A percentile compares a stretch with the other conserved stretches of the same genome.
phyloP scores from a whole-genome alignment of 2,113 vertebrate genomes.

The Oryzias celebensis region DNA sequence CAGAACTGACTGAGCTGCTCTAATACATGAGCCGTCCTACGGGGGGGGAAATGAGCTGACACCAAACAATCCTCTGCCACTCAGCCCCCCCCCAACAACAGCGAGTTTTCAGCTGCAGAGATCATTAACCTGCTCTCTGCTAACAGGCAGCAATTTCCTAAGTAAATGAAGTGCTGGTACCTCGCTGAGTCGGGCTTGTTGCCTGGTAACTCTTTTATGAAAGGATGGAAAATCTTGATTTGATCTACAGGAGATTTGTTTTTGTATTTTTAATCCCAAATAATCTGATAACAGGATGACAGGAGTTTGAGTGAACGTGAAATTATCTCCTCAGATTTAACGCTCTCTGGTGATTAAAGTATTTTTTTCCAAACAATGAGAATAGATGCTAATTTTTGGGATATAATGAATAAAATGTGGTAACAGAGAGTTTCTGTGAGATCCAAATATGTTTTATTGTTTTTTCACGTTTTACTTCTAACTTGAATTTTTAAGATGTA shows the following conservation, averaged over 20 bases:
- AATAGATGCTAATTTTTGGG: no score
- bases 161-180: constrained; percentile 60
- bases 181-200: constrained; percentile 36
- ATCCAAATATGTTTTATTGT: no score
- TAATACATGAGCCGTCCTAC: constrained; percentile 5
- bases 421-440: no score
- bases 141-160: constrained; percentile 52
- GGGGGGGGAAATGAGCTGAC: constrained; percentile 18
- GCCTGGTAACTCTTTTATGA: constrained; percentile 55
- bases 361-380: no score
- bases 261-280: constrained; percentile 30
- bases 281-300: constrained; percentile 5
- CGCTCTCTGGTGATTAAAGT: not conserved
- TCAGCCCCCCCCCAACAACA: constrained; percentile 38
- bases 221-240: constrained; percentile 29
- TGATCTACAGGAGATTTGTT: constrained; percentile 15
- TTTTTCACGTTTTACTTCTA: no score
- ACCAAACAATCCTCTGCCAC: constrained; percentile 30
- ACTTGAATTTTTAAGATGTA: no score
- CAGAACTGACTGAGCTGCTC: constrained; percentile 23
- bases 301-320: constrained; percentile 4
- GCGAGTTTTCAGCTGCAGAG: constrained; percentile 21
- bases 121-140: constrained; percentile 48
- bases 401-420: no score
- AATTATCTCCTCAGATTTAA: constrained; percentile 8